phyloP scores from a whole-genome alignment of 2,797 vertebrate species.

The Cyprinodon diabolis region DNA sequence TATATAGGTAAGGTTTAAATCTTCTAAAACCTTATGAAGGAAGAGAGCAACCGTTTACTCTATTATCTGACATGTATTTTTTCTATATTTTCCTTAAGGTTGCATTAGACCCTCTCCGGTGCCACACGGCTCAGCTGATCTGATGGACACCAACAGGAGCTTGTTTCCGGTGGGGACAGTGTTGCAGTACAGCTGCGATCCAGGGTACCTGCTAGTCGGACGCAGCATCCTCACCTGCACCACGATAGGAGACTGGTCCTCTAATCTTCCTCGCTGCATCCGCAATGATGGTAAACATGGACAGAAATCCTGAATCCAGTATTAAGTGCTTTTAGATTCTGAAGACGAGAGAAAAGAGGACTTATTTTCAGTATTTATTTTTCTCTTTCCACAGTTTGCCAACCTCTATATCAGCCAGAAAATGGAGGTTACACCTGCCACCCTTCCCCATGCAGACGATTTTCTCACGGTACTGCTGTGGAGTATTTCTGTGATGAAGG shows the following conservation, averaged over 20 bases:
- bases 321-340: background rate
- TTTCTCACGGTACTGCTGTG: conserved; percentile 88
- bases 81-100: conserved; percentile 38
- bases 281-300: conserved; percentile 64
- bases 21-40: background rate
- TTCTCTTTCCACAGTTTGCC: conserved; percentile 82
- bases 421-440: conserved; percentile 93
- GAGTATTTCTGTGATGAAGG: conserved; percentile 92
- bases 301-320: background rate
- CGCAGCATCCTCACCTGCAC: conserved; percentile 73
- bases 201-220: conserved; percentile 74
- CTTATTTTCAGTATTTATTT: background rate
- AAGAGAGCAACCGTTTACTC: background rate
- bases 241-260: conserved; percentile 74
- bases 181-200: conserved; percentile 79
- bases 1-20: background rate
- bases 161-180: conserved; percentile 75
- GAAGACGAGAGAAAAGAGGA: background rate
- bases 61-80: background rate
- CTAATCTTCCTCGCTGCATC: conserved; percentile 75
- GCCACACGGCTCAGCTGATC: conserved; percentile 73
- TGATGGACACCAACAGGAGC: conserved; percentile 74
- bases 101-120: conserved; percentile 72
- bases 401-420: conserved; percentile 87
- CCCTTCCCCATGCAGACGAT: conserved; percentile 85